Evolutionary conservation across 2,113 vertebrate species (phyloP), one percentile per base, ranked within the genome.

Genomic region (Alces alces): DNA sequence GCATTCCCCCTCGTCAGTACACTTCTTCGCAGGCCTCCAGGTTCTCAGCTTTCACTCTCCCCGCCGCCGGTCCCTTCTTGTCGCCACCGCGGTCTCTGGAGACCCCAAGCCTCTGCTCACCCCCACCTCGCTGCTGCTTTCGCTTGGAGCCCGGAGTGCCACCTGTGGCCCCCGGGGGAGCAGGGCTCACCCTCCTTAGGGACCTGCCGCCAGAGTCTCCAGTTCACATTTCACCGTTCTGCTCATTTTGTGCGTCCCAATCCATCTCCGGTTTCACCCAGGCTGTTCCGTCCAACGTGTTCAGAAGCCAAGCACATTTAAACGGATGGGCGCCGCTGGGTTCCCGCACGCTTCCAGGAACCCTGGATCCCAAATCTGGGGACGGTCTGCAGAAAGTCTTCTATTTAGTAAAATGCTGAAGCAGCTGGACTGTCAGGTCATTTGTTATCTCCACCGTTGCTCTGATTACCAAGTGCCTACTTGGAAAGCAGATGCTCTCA

Each of bases 51-150:
- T 36, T 80, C 28, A 13, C 7, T 33, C 30, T 4, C 33, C 16
- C 47, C 11, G 36, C 54, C 19, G 2, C 25, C 39, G 6, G 45
- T 14, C 43, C 55, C 36, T 45, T 66, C 39, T 21, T 2, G 1
- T 45, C 66, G 23, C 21, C 16, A 2, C 36, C 33, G 1, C 5
- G 5, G 33, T 45, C 60, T 36, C 58, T 0, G 7, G 21, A 39
- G 64, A 9, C 55, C 79, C 17, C 2, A 0, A 23, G 39, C 6
- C 73, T n/a, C 30, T n/a, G 3, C 50, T 61, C 33, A 0, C 3
- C 10, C 15, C 13, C 5, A 10, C 9, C 70, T 73, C 45, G 1
- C 21, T 14, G 64, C 33, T 70, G 73, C 36, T 61, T 58, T 61
- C 30, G 0, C 16, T 64, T 64, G 12, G 54, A 21, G 25, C 52